Base-by-base conservation (phyloP, 2,113 vertebrate species). In the Prochilodus magdalenae region DNA sequence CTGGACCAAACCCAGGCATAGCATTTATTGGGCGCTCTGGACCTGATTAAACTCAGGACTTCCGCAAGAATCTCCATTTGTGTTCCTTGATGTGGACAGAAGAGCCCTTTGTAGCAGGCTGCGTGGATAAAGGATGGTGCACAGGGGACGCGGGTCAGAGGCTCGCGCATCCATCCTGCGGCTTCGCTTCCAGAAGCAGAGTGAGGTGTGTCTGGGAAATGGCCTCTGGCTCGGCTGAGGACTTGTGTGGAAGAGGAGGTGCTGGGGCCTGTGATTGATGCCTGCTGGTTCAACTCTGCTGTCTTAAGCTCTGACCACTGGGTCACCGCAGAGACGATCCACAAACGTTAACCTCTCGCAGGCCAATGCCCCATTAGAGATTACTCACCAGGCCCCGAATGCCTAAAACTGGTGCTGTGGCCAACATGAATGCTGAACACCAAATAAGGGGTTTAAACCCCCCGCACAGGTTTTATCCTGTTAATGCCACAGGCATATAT, bases 221-320 rank as follows among this genome's bases (percentile, higher is more conserved):
- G 80, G 73, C 80, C 73, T 69, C 49, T 22, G 80, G 73, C 49
- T 55, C 24, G 51, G 63, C n/a, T 75, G 65, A 67, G 20, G 53
- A 1, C 6, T 55, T 55, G 40, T 57, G 57, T 63, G 69, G 40
- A 51, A n/a, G 60, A 80, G 27, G 22, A 20, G 26, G 77, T 30
- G 15, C 30, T 20, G 76, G 75, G 65, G 29, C 57, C 51, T 2
- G 18, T 80, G 55, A 87, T 85, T 59, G 72, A 88, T 86, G 86
- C 69, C 79, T 85, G 73, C 71, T 66, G 51, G n/a, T 73, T 47
- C 62, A 86, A 75, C 62, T 44, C 75, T 63, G 49, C 30, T 59
- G 30, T 73, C 73, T 87, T 81, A 62, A 82, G 60, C 71, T 70
- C 70, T 71, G 83, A 63, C 53, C 40, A 66, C 55, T 24, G 40